Percentiles rank a stretch among this genome's conserved stretches.
phyloP scores from a whole-genome alignment of 2,797 vertebrate species.

The Neosilurus mollespiculum region DNA sequence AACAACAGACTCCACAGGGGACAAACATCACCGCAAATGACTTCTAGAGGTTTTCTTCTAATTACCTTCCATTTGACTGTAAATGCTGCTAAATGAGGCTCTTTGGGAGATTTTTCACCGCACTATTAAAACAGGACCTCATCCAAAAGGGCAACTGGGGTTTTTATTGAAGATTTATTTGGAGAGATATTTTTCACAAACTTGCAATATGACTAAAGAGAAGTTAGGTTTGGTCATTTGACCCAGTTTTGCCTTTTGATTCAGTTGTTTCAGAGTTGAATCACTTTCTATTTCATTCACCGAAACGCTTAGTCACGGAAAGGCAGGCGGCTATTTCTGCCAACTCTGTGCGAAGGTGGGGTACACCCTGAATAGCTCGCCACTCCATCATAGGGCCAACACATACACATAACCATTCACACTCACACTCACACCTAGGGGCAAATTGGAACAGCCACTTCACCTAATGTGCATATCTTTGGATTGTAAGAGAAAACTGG shows the following conservation, averaged over 20 bases:
- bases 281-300: too few relatives aligned
- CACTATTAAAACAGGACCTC: background rate
- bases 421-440: too few relatives aligned
- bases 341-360: too few relatives aligned
- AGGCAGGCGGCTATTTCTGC: too few relatives aligned
- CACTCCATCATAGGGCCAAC: too few relatives aligned
- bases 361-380: too few relatives aligned
- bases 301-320: too few relatives aligned
- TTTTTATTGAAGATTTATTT: background rate
- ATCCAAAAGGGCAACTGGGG: background rate
- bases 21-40: constrained; percentile 13
- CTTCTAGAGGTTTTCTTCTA: constrained; percentile 17
- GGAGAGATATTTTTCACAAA: background rate
- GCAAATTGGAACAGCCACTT: too few relatives aligned
- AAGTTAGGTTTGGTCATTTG: background rate
- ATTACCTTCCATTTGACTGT: constrained; percentile 5
- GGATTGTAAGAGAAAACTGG: too few relatives aligned
- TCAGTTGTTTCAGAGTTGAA: background rate
- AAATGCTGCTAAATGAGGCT: background rate
- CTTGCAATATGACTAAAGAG: background rate
- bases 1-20: constrained; percentile 9
- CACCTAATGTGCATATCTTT: too few relatives aligned
- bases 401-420: too few relatives aligned
- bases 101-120: background rate
- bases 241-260: background rate